Conservation (phyloP, 2,888 invertebrate species). For the Melinaea menophilus region DNA sequence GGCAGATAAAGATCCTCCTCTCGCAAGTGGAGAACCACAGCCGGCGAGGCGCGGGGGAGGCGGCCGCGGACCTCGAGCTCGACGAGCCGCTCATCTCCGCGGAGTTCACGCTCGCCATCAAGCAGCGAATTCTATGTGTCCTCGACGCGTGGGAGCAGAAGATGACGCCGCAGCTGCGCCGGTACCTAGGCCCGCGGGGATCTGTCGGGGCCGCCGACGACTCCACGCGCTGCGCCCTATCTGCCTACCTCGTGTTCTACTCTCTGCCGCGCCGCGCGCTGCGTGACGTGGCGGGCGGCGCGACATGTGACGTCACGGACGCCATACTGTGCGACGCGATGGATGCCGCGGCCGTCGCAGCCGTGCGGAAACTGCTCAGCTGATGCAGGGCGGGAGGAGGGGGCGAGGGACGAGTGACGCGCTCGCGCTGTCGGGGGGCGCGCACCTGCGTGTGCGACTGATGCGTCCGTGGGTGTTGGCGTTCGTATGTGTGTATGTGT, state of each 20-base stretch:
- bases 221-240: constrained; percentile 61
- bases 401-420: constrained; percentile 44
- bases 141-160: constrained; percentile 77
- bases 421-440: constrained; percentile 42
- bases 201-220: constrained; percentile 48
- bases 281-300: constrained; percentile 43
- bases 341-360: constrained; percentile 42
- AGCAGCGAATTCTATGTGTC: constrained; percentile 73
- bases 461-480: too few species aligned
- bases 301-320: constrained; percentile 37
- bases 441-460: constrained; percentile 39
- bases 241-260: constrained; percentile 77
- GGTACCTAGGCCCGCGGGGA: constrained; percentile 71
- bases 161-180: constrained; percentile 62
- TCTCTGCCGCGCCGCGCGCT: constrained; percentile 72
- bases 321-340: constrained; percentile 43
- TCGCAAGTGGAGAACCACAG: constrained; percentile 73
- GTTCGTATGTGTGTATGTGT: too few species aligned
- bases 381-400: constrained; percentile 44
- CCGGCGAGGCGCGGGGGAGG: constrained; percentile 43
- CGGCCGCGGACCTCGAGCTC: constrained; percentile 55
- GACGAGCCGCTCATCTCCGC: constrained; percentile 74
- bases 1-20: constrained; percentile 86
- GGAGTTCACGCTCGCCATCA: constrained; percentile 80
- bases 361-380: constrained; percentile 45